A percentile compares a stretch with the other conserved stretches of the same genome.
Conservation (phyloP, 2,888 invertebrate genomes). For the Oxystoma pomonae region DNA sequence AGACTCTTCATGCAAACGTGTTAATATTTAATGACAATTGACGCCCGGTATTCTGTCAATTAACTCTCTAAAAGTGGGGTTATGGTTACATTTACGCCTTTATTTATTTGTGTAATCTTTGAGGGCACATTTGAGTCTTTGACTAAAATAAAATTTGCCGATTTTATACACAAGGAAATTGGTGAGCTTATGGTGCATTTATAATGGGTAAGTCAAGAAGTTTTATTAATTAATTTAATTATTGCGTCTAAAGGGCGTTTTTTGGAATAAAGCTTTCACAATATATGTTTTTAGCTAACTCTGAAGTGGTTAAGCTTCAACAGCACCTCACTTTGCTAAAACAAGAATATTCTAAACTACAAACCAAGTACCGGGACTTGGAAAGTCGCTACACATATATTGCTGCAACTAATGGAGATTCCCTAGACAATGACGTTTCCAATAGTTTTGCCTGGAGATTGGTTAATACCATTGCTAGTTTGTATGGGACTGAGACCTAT, state of each 20-base stretch:
- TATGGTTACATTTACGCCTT: no score
- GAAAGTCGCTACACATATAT: slow-evolving; percentile 81
- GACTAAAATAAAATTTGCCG: no score
- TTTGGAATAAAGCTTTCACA: not conserved
- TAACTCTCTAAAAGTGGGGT: no score
- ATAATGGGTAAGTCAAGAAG: not conserved
- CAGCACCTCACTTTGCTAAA: slow-evolving; percentile 82
- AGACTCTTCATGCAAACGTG: no score
- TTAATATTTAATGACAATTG: no score
- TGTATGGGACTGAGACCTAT: slow-evolving; percentile 75
- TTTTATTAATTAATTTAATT: no score
- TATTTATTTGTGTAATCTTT: no score
- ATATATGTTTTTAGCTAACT: slow-evolving; percentile 27
- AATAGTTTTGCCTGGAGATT: slow-evolving; percentile 83
- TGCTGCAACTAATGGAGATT: slow-evolving; percentile 53
- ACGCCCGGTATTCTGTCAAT: no score
- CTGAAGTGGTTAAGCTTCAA: slow-evolving; percentile 66
- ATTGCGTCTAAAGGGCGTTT: not conserved
- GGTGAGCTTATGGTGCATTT: not conserved
- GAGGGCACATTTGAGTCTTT: no score
- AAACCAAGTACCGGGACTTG: slow-evolving; percentile 73
- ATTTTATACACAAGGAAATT: no score
- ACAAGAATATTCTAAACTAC: slow-evolving; percentile 88
- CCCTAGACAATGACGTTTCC: slow-evolving; percentile 49
- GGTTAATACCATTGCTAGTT: slow-evolving; percentile 73